Evolutionary conservation across 2,888 invertebrate species (phyloP).

Genomic region (Hedychridium roseum): DNA sequence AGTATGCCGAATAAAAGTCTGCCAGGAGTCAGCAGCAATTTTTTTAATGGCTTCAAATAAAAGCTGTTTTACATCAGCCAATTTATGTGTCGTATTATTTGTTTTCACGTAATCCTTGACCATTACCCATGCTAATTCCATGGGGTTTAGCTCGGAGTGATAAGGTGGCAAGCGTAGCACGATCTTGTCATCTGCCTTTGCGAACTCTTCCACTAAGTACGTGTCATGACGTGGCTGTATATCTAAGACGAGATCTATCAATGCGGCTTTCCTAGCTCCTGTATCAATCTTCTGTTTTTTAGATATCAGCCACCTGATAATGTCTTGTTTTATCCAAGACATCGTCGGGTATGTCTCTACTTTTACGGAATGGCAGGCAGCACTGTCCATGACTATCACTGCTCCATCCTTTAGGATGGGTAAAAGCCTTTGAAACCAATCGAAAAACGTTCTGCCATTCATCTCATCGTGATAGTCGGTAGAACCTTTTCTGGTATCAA

Average conservation of each 20-base stretch:
- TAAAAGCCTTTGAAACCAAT: conserved; percentile 1
- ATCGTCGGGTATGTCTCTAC: neutral
- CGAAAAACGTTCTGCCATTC: conserved; percentile 3
- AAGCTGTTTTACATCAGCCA: conserved; percentile 15
- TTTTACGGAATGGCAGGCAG: conserved; percentile 3
- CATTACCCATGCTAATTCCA: conserved; percentile 27
- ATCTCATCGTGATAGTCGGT: conserved; percentile 5
- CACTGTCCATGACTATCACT: conserved; percentile 9
- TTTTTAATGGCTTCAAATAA: too few species aligned
- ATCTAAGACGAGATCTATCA: too few species aligned
- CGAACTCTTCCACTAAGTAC: conserved; percentile 10
- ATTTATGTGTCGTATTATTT: conserved; percentile 17
- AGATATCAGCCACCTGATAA: conserved; percentile 8
- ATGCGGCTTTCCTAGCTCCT: too few species aligned
- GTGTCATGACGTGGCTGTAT: conserved; percentile 24
- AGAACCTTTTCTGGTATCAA: conserved; percentile 24
- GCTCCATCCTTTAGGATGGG: conserved; percentile 2
- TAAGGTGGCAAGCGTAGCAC: conserved; percentile 27
- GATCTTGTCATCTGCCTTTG: conserved; percentile 7
- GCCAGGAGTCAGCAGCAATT: too few species aligned
- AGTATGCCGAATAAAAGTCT: too few species aligned
- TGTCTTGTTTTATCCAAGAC: conserved; percentile 7
- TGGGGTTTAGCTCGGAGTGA: conserved; percentile 29
- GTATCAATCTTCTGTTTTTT: too few species aligned
- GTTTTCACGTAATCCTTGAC: conserved; percentile 20